Conservation (phyloP, 2,888 invertebrate species). For the Theodoxus fluviatilis region DNA sequence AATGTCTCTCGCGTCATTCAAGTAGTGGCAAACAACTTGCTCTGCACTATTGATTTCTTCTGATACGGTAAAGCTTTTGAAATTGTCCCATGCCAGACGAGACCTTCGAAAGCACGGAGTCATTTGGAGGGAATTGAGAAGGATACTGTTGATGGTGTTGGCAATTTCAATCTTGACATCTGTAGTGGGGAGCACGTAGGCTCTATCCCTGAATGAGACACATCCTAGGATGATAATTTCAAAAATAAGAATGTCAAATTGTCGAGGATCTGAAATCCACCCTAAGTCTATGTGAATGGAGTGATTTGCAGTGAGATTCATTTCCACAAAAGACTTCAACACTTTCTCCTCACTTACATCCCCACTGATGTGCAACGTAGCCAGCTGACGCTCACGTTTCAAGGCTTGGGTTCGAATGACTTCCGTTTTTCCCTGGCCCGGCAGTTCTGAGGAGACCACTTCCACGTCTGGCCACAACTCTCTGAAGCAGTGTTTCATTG, state of each 20-base stretch:
- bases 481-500: conserved; percentile 19
- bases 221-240: conserved; percentile 38
- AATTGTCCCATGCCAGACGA: conserved; percentile 36
- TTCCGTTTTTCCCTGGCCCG: conserved; percentile 43
- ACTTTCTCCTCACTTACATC: conserved; percentile 30
- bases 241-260: conserved; percentile 41
- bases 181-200: conserved; percentile 32
- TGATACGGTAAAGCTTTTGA: conserved; percentile 32
- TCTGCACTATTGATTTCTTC: conserved; percentile 39
- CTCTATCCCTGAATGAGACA: conserved; percentile 31
- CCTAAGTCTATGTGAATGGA: conserved; percentile 43
- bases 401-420: conserved; percentile 31
- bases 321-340: conserved; percentile 28
- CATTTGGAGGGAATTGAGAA: conserved; percentile 39
- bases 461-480: conserved; percentile 27
- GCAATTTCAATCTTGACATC: conserved; percentile 40
- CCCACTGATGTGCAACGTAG: conserved; percentile 42
- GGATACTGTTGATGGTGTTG: conserved; percentile 37
- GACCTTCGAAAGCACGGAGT: conserved; percentile 34
- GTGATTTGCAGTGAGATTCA: conserved; percentile 29
- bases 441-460: conserved; percentile 36
- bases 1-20: conserved; percentile 31
- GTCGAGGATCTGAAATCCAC: conserved; percentile 30
- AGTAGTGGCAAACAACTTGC: conserved; percentile 43
- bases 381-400: conserved; percentile 20